Base-by-base conservation (phyloP, 2,888 invertebrate genomes). In the Petrophora chlorosata region DNA sequence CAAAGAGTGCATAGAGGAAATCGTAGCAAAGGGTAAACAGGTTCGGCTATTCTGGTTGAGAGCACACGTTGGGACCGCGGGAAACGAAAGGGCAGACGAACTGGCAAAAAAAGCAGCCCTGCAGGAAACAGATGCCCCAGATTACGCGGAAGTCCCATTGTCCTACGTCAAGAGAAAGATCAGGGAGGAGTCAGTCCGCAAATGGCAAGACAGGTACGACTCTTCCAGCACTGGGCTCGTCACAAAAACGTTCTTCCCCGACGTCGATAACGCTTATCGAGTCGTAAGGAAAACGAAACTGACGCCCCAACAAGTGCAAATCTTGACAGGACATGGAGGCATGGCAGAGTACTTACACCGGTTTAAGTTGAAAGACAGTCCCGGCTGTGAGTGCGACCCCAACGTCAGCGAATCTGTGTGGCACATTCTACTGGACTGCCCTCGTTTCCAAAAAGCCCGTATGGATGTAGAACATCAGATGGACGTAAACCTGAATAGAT, bases 291-390 rank as follows among this genome's bases (percentile, higher is more conserved):
- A 8, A 4, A 10, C 16, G 0, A 15, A 36, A 16, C 26, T 36
- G 26, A 26, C 15, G 9, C 36, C n/a, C n/a, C n/a, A n/a, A n/a
- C n/a, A n/a, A n/a, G n/a, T n/a, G n/a, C n/a, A n/a, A n/a, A n/a
- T n/a, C 9, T 10, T 25, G 5, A 36, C 36, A 15, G 36, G 36
- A 8, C 36, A 36, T 10, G 23, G 36, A 15, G 36, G 36, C 1
- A 16, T 26, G 5, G 26, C 36, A 9, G 36, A 25, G 10, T 36
- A 36, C 5, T 7, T 36, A 1, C 26, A 36, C 22, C 2, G 36
- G 10, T 36, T 36, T 3, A n/a, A n/a, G n/a, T n/a, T n/a, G n/a
- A n/a, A n/a, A n/a, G n/a, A n/a, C n/a, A n/a, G n/a, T n/a, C n/a
- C n/a, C n/a, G n/a, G n/a, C n/a, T n/a, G n/a, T n/a, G n/a, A n/a